Base-by-base conservation (phyloP, 2,113 vertebrate genomes). In the Halichoeres trimaculatus region DNA sequence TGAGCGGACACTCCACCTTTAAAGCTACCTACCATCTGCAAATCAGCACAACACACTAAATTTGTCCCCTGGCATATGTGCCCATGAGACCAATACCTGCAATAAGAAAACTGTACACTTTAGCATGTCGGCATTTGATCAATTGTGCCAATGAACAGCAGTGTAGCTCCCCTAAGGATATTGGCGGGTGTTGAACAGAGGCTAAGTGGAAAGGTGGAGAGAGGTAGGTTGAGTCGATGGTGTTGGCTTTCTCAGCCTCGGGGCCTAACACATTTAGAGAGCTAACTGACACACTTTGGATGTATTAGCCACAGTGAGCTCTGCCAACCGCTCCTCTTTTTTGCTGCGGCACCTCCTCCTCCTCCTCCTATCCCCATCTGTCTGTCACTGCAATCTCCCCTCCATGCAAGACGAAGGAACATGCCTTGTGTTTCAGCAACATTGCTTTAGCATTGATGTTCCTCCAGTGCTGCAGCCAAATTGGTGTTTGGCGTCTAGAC, bases 391-490 rank as follows among this genome's bases (percentile, higher is more conserved):
- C 78, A 54, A 66, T 88, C 83, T 80, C 72, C 61, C 22, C 67
- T 79, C 47, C 55, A 35, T 76, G 78, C 41, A 66, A 67, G 69
- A 58, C 58, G 34, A 58, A 60, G 66, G 84, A 79, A 81, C 82
- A 84, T 56, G 83, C 86, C 73, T 90, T 45, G 69, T 75, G 84
- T 93, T 94, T 92, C 89, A 90, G 64, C 80, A 69, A 74, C 87
- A 94, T 93, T 83, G 70, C 85, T 92, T 94, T 95, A 94, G 93
- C 86, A 94, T 94, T 59, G 92, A 93, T 81, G 86, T 92, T 91
- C 89, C 76, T 70, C 85, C 26, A 45, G 36, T 45, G 76, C 69
- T 43, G 64, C 71, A 85, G 87, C 85, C 87, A 91, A 87, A 91
- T 87, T 85, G 85, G 74, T 85, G 90, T 85, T 92, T 88, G 88